A percentile compares a stretch with the other conserved stretches of the same genome.
Conservation (phyloP, 2,888 invertebrate species). For the Calameuta pallipes region DNA sequence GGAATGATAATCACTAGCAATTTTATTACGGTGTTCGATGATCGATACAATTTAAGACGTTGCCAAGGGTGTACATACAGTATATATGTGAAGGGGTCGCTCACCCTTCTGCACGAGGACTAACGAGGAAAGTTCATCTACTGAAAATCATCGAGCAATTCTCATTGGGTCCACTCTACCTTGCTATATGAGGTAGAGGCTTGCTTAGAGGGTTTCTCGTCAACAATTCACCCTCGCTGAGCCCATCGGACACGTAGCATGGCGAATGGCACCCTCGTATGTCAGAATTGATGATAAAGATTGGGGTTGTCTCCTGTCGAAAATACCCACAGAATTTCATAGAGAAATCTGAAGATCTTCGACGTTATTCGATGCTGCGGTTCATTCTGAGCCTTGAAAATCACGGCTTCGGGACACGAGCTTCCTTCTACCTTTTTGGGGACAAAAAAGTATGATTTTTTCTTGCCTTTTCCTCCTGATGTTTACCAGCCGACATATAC, state of each 20-base stretch:
- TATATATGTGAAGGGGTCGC: background rate
- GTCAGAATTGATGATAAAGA: background rate
- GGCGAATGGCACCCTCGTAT: background rate
- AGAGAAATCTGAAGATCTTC: background rate
- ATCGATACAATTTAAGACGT: background rate
- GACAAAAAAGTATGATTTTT: background rate
- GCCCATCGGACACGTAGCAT: background rate
- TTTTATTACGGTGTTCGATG: background rate
- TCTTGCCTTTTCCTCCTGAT: background rate
- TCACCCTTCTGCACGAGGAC: background rate
- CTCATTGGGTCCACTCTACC: background rate
- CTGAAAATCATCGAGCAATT: background rate
- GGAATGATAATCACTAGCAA: background rate
- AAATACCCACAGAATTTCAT: background rate
- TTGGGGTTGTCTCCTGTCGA: background rate
- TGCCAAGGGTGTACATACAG: background rate
- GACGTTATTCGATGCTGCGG: background rate
- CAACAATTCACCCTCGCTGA: background rate
- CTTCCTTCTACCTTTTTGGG: background rate
- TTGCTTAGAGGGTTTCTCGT: background rate
- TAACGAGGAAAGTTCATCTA: constrained; percentile 9
- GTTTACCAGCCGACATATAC: background rate
- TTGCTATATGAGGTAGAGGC: background rate
- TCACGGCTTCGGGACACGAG: background rate
- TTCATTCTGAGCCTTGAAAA: background rate